Evolutionary conservation across 2,797 vertebrate species (phyloP).

Genomic region (Pseudotriccus pelzelni): DNA sequence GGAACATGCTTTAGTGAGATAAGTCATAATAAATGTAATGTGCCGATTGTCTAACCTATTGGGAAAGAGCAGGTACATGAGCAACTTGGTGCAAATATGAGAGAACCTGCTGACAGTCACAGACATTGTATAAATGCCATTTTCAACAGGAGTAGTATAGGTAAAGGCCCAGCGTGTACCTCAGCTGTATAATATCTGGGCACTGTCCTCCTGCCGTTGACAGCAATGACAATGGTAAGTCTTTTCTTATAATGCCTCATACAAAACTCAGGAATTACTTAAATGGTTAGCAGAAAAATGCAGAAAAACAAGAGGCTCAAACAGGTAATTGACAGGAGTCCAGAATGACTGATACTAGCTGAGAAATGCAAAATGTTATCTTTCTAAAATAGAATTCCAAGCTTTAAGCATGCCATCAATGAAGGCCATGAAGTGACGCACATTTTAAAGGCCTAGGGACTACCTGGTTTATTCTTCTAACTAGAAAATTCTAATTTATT

Average conservation of each 20-base stretch:
- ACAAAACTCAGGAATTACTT: constrained; percentile 53
- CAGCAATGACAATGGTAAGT: constrained; percentile 34
- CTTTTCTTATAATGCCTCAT: constrained; percentile 43
- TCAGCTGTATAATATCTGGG: neutral
- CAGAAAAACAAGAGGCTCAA: constrained; percentile 22
- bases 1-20: constrained; percentile 29
- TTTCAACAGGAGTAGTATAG: neutral
- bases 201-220: constrained; percentile 24
- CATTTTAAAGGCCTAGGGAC: neutral
- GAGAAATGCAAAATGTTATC: neutral
- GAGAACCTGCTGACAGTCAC: constrained; percentile 3
- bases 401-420: neutral
- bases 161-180: neutral
- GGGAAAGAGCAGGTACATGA: constrained; percentile 19
- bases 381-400: neutral
- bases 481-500: neutral
- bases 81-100: neutral
- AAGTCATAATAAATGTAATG: constrained; percentile 24
- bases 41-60: neutral
- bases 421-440: neutral
- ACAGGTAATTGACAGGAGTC: neutral
- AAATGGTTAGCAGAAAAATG: constrained; percentile 16
- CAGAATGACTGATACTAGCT: neutral
- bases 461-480: neutral
- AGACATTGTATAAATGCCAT: neutral